These are phyloP conservation scores for Heliconius erato DNA, from an alignment of 2,888 invertebrate species.

Conservation along the genomic window DNA sequence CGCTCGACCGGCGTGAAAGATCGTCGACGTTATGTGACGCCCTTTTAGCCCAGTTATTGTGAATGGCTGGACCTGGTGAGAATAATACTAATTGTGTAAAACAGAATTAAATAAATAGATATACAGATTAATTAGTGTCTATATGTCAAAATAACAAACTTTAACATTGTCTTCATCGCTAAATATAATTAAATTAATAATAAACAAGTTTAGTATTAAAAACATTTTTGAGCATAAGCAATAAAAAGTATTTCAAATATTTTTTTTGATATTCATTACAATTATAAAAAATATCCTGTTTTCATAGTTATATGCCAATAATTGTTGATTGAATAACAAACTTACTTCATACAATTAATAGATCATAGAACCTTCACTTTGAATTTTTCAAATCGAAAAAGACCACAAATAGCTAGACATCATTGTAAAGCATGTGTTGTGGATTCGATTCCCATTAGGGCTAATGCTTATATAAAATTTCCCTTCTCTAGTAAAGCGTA, in stretches of 20 bases:
- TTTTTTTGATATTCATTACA: no score
- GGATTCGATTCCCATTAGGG: no score
- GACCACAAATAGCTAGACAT: background rate
- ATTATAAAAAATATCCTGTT: no score
- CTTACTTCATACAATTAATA: background rate
- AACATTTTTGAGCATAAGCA: no score
- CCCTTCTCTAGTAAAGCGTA: no score
- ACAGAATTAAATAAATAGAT: background rate
- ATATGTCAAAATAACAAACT: no score
- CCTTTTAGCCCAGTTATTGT: conserved; percentile 73
- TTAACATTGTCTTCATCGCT: no score
- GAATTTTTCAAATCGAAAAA: background rate
- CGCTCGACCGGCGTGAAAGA: conserved; percentile 74
- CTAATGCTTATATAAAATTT: no score
- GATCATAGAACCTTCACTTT: background rate
- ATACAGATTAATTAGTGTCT: background rate
- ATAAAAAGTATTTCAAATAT: no score
- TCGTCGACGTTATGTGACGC: conserved; percentile 76
- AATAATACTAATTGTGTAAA: background rate
- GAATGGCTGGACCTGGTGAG: conserved; percentile 75
- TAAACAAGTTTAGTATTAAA: no score
- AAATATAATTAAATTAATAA: no score
- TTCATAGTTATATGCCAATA: no score
- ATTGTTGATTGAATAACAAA: background rate
- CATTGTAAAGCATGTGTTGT: background rate